Conservation (phyloP, 2,888 invertebrate species). For the Noctua comes region DNA sequence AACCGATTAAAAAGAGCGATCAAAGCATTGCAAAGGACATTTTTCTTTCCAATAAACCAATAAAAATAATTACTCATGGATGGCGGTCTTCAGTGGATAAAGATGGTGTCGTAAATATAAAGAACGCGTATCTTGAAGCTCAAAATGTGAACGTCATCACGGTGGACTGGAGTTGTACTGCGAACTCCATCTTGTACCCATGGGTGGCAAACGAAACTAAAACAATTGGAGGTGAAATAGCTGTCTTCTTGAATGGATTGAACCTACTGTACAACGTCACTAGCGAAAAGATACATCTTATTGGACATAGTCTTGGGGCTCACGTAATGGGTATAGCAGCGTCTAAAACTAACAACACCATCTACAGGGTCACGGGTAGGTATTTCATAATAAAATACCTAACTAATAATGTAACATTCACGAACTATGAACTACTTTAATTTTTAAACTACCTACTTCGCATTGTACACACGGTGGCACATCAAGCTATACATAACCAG, state of each 20-base stretch:
- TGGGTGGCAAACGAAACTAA: constrained; percentile 76
- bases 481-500: too few species aligned
- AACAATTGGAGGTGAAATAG: constrained; percentile 71
- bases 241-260: constrained; percentile 71
- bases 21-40: constrained; percentile 30
- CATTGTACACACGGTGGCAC: not conserved
- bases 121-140: constrained; percentile 81
- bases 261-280: constrained; percentile 68
- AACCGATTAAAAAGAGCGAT: constrained; percentile 51
- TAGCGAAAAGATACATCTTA: constrained; percentile 75
- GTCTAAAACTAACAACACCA: constrained; percentile 59
- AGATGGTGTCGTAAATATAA: constrained; percentile 78
- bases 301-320: constrained; percentile 82
- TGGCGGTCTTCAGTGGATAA: constrained; percentile 85
- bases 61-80: constrained; percentile 88
- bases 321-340: constrained; percentile 81
- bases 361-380: constrained; percentile 76
- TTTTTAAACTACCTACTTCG: not conserved
- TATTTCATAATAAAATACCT: not conserved
- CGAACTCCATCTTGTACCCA: constrained; percentile 75
- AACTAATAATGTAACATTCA: not conserved
- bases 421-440: not conserved
- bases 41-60: constrained; percentile 65
- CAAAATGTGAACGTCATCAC: constrained; percentile 83
- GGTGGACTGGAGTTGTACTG: constrained; percentile 81